Base-by-base conservation (phyloP, 2,888 invertebrate genomes). In the Catonia carolina region DNA sequence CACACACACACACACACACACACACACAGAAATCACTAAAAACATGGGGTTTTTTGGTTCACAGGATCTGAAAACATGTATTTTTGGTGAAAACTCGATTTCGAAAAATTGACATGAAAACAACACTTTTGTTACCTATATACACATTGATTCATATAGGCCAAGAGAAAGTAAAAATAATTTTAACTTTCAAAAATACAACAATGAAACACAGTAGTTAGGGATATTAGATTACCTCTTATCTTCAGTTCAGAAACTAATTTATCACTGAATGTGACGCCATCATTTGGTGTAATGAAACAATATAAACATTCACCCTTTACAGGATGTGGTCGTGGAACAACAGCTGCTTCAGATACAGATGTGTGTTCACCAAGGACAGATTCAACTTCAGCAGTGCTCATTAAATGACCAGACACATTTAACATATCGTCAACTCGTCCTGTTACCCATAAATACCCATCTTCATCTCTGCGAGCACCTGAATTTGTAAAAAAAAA, bases 401-500 rank as follows among this genome's bases (percentile, higher is more conserved):
- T 95, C 84, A 99, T 88, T 54, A 99, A 78, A 74, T 99, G 98
- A 0, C 98, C 99, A 2, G 95, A 96, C 7, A 99, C 97, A 73
- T 99, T 99, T 64, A 99, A 77, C 93, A 99, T 96, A 72, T 99
- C 99, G 72, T 99, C 98, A 36, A 97, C 90, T 58, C 97, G 84
- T 0, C 97, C 97, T 0, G 96, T 97, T 59, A 98, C 87, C 95
- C 95, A 96, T 56, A 94, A 75, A 72, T 94, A 95, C 0, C 97
- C 97, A 71, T 99, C 97, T 18, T 85, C 81, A 72, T 99, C 98
- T 58, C 94, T 79, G 64, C 82, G 80, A 0, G 93, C 95, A 56
- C 95, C 95, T 95, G 70, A 33, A 8, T n/a, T 33, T 8, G 10
- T 33, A 33, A 33, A 10, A 33, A 10, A 33, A 33, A 7, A 33